A percentile compares a stretch with the other conserved stretches of the same genome.
These are phyloP conservation scores for Stenotaenia linearis DNA, from an alignment of 2,888 invertebrate genomes.

Conservation along the genomic window DNA sequence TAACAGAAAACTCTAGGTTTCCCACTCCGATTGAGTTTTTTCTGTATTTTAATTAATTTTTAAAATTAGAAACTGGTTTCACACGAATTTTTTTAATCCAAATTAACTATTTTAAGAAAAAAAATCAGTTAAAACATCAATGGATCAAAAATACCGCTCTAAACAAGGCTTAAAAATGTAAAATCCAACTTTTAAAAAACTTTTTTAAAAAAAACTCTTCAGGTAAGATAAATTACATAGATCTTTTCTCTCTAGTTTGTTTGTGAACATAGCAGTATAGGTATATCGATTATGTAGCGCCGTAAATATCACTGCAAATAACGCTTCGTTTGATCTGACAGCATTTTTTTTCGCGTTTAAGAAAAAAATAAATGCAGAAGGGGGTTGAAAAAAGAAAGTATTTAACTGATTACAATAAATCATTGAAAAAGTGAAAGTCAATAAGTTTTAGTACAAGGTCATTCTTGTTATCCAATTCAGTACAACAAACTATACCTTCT, in stretches of 20 bases:
- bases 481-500: not conserved
- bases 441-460: not conserved
- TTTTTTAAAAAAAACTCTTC: not conserved
- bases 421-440: constrained; percentile 3
- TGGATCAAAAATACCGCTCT: no score
- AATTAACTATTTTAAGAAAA: no score
- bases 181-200: no score
- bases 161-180: no score
- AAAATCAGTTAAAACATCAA: no score
- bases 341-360: not conserved
- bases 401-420: not conserved
- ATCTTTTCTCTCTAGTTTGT: no score
- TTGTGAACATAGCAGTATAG: not conserved
- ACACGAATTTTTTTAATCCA: no score
- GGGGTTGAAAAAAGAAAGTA: not conserved
- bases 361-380: not conserved
- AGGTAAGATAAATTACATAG: not conserved
- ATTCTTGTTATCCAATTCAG: not conserved
- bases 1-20: no score
- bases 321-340: not conserved
- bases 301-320: not conserved
- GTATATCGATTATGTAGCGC: not conserved
- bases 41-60: no score
- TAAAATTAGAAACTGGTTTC: no score
- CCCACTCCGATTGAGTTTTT: no score